Conservation (phyloP, 2,797 vertebrate species). For the Dallia pectoralis region DNA sequence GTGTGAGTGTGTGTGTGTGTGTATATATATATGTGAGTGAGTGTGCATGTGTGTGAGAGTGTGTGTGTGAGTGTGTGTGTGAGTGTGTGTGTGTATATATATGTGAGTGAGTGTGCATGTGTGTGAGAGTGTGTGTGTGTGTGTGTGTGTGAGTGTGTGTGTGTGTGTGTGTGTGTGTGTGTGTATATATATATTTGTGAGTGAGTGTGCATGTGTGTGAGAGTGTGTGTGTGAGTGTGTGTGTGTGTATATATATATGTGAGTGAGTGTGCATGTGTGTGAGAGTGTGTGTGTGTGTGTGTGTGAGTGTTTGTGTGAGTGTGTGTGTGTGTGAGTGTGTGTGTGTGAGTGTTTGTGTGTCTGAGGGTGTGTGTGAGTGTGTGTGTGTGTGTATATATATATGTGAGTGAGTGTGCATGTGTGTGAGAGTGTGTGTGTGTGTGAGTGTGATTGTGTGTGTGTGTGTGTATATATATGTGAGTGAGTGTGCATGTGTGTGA, state of each 20-base stretch:
- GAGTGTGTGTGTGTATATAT: no score
- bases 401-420: not conserved
- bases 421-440: not conserved
- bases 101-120: not conserved
- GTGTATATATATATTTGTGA: not conserved
- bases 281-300: not conserved
- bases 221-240: not conserved
- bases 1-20: no score
- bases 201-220: not conserved
- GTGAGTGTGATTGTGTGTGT: not conserved
- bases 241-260: not conserved
- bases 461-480: no score
- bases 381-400: no score
- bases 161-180: not conserved
- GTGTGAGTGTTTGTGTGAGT: not conserved
- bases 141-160: not conserved
- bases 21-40: not conserved
- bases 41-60: not conserved
- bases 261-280: not conserved
- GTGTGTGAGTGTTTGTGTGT: no score
- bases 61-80: not conserved
- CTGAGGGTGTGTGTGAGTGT: no score
- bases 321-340: not conserved
- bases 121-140: not conserved
- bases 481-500: no score